Evolutionary conservation across 2,888 invertebrate genomes (phyloP), one percentile per base, ranked within the genome.

Genomic region (Villa cingulata): DNA sequence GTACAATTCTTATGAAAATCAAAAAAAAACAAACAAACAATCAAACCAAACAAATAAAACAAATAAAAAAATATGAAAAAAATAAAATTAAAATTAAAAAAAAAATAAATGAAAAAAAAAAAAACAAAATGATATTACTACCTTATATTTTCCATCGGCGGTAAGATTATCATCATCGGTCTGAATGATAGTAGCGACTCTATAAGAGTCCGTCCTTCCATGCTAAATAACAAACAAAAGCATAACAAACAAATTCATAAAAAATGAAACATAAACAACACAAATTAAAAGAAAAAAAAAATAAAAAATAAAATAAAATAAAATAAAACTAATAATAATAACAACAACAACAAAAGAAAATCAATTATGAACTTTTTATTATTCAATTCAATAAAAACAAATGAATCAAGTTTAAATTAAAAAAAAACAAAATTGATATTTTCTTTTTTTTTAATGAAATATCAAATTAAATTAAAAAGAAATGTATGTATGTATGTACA

Each of bases 151-250:
- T 73, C 91, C 91, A 76, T 90, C 89, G 62, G 90, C 89, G 58
- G 90, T 90, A 78, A 85, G 86, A 83, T 90, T 90, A 81, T 92
- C 94, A 73, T 90, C 90, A 77, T 86, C 83, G 74, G 86, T 75
- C 74, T 83, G 77, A 61, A 89, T 85, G 72, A 91, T 85, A 69
- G 94, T 94, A 62, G 95, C 95, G 77, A 89, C 89, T 72, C 95
- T 84, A 78, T 96, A 96, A 71, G 94, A 94, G 78, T 95, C 95
- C 71, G 89, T 81, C 70, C 90, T 85, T 75, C 87, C 89, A 82
- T 87, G 87, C 88, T 89, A 83, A 63, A 69, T 53, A 49, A 52
- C 50, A 54, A 74, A 47, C 41, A 48, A 47, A 48, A 51, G 37
- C 42, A 45, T 52, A 49, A 52, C 50, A 54, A 49, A 51, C n/a